Base-by-base conservation (phyloP, 2,113 vertebrate species). In the Prunella fulvescens region DNA sequence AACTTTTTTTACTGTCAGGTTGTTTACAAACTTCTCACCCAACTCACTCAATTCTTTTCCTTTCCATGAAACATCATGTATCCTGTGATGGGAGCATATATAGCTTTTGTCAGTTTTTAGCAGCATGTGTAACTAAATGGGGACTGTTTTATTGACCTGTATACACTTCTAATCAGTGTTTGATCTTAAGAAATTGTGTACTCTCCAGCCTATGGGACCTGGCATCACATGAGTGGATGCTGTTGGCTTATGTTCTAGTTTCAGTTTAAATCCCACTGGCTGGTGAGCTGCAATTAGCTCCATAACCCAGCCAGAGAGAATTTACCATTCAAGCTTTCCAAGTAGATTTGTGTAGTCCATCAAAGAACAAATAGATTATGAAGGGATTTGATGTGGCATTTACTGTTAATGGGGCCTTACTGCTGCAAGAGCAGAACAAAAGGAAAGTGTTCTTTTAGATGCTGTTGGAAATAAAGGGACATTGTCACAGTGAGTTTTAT, bases 331-430 rank as follows among this genome's bases (percentile, higher is more conserved):
- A 51, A 1, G 89, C 81, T 95, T 93, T 95, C 84, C 57, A 79
- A 94, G 81, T 57, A 95, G 94, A 89, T 95, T 93, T 95, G 48
- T 80, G 50, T 69, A 77, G 62, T 90, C 60, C 56, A 61, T 65
- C 78, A 92, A 91, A 95, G 78, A 88, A 92, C 78, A 92, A 92
- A 69, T 48, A 85, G 81, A 89, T 94, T 92, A 84, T 45, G 14
- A 37, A 69, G 58, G 81, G 78, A 90, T 94, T 95, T 94, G 44
- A 67, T 76, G 50, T 87, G 54, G 66, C 45, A 88, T 85, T 92
- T 92, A 39, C 64, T 94, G 84, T 50, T 92, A 77, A 89, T 84
- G 72, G 76, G 53, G 37, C 61, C 61, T 81, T 78, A 29, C 58
- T 94, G 67, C 58, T 85, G 48, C 79, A 86, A 33, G 22, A 69